A percentile compares a stretch with the other conserved stretches of the same genome.
These are phyloP conservation scores for Linurgus olivaceus DNA, from an alignment of 2,797 vertebrate species.

Conservation along the genomic window DNA sequence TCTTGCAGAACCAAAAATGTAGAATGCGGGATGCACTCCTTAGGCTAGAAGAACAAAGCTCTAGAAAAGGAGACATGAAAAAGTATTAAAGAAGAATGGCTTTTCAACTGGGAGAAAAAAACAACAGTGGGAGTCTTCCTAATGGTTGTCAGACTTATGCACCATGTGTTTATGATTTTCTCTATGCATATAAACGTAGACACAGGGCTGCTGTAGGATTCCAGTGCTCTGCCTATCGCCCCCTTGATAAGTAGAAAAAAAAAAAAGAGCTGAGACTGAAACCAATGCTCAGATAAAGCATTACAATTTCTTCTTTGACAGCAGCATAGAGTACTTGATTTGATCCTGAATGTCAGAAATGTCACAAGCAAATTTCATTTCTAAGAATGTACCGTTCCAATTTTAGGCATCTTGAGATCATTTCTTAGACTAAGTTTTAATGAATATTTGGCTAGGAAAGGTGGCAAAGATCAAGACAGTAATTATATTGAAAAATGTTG, in stretches of 20 bases:
- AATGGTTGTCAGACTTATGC: background rate
- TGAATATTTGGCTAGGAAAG: background rate
- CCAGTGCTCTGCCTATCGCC: background rate
- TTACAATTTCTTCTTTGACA: background rate
- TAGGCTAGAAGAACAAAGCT: background rate
- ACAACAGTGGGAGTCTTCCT: fast-evolving
- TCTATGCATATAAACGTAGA: background rate
- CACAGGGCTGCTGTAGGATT: background rate
- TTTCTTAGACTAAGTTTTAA: background rate
- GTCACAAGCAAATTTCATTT: background rate
- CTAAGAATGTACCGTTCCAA: background rate
- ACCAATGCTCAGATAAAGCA: background rate
- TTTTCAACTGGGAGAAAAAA: background rate
- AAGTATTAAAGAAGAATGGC: background rate
- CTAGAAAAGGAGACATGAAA: background rate
- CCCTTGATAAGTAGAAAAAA: background rate
- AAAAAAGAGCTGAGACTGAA: background rate
- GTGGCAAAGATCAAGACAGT: background rate
- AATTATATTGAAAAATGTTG: background rate
- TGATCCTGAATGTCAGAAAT: background rate
- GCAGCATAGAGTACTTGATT: background rate
- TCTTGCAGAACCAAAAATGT: background rate
- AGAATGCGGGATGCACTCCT: background rate
- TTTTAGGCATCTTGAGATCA: background rate
- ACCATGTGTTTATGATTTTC: background rate